Evolutionary conservation across 2,888 invertebrate genomes (phyloP), one percentile per base, ranked within the genome.

Genomic region (Polydrusus cervinus): DNA sequence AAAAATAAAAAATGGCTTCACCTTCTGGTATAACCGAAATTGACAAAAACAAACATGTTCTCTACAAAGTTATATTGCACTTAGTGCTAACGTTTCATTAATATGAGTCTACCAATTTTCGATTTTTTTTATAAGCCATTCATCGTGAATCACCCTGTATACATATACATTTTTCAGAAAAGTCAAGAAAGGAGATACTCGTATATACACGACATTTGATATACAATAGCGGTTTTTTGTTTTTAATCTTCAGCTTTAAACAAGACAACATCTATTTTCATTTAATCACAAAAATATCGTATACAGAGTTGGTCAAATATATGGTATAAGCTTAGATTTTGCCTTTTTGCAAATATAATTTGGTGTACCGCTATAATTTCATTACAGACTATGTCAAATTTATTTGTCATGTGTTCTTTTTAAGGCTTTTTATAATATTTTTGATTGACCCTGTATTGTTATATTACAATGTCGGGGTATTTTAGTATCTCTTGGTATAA

Each of bases 261-360:
- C 53, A 71, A 71, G 62, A 71, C 53, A 55, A 62, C 45, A 64
- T 45, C 51, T 10, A 40, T 40, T 53, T 10, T 53, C 60, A 18
- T 62, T 71, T 71, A 55, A 1, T 11, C 66, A 57, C 71, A 60
- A 71, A 71, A 25, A 57, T 55, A 47, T 65, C 47, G 57, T n/a
- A 57, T 68, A 57, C 47, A 43, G 47, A 13, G 47, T 16, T 14
- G 16, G 14, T 38, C 60, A 34, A 60, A 60, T 57, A n/a, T 34
- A 34, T 57, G 20, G 20, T 34, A 30, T 47, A 16, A 64, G 30
- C 11, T 49, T 64, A 25, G 49, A 45, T n/a, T 20, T 8, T 6
- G 14, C 45, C 47, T 40, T 14, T 25, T 40, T 9, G 25, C 10
- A 38, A 38, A 18, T 20, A 43, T 11, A 13, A 43, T 9, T 3